These are phyloP conservation scores for Hydrotaea cyrtoneurina DNA, from an alignment of 2,888 invertebrate genomes.

Conservation along the genomic window DNA sequence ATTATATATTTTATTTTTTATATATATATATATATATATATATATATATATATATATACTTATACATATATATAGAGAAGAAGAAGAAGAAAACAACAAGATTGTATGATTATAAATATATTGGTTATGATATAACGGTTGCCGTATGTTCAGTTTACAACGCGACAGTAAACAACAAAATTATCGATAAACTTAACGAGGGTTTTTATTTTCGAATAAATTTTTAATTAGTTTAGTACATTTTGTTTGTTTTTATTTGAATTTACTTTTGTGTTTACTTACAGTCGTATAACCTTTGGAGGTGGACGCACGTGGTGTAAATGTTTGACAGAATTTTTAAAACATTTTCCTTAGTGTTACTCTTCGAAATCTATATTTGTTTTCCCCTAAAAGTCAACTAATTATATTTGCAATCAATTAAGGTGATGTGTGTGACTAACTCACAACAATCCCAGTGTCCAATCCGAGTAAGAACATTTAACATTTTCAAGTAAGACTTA, in stretches of 20 bases:
- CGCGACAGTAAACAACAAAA: neutral
- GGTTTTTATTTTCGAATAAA: conserved; percentile 62
- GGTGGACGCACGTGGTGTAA: too few species aligned
- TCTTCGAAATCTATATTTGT: too few species aligned
- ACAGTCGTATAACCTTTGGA: neutral
- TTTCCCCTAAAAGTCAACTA: too few species aligned
- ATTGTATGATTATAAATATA: conserved; percentile 12
- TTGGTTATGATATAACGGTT: conserved; percentile 33
- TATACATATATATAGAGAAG: conserved; percentile 28
- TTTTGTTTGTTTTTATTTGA: conserved; percentile 30
- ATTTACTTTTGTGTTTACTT: neutral
- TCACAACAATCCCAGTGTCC: too few species aligned
- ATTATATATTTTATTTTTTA: conserved; percentile 55
- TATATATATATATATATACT: conserved; percentile 38
- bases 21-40: conserved; percentile 42
- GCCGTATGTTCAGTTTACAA: conserved; percentile 41
- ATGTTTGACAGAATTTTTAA: too few species aligned
- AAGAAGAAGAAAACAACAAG: conserved; percentile 23
- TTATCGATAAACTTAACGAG: conserved; percentile 27
- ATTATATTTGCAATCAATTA: too few species aligned
- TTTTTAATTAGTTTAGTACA: conserved; percentile 44
- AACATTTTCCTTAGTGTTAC: too few species aligned
- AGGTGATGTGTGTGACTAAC: too few species aligned
- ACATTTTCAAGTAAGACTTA: too few species aligned
- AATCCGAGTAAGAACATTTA: too few species aligned